A percentile compares a stretch with the other conserved stretches of the same genome.
phyloP scores from a whole-genome alignment of 2,888 invertebrate species.

The Drosophila colorata region DNA sequence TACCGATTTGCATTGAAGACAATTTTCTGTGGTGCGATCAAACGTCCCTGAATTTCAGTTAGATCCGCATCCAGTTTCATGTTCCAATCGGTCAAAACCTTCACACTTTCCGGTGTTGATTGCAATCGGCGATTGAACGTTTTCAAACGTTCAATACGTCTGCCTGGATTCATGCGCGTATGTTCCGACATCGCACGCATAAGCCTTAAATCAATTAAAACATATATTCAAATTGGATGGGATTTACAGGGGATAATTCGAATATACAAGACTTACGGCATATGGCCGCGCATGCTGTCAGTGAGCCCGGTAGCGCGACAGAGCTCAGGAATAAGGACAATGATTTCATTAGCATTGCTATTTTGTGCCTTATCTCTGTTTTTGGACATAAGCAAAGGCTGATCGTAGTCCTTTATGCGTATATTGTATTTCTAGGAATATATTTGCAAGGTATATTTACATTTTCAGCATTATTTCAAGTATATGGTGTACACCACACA shows the following conservation, averaged over 20 bases:
- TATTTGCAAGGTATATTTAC: neutral
- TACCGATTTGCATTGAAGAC: constrained; percentile 84
- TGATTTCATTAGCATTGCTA: constrained; percentile 88
- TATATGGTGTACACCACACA: neutral
- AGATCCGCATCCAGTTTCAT: constrained; percentile 88
- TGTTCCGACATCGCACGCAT: constrained; percentile 91
- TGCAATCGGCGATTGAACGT: constrained; percentile 89
- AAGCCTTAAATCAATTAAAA: constrained; percentile 62
- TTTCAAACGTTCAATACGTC: constrained; percentile 89
- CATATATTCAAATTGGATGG: neutral
- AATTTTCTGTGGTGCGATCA: constrained; percentile 89
- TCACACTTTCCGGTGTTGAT: constrained; percentile 85
- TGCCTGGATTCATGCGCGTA: constrained; percentile 92
- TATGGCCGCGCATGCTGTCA: constrained; percentile 89
- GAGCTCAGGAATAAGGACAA: constrained; percentile 93
- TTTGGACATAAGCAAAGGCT: constrained; percentile 92
- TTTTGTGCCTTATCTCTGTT: constrained; percentile 89
- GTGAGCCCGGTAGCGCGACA: constrained; percentile 94
- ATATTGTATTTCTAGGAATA: constrained; percentile 89
- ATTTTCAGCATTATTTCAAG: neutral
- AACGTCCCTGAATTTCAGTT: constrained; percentile 88
- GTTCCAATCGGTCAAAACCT: constrained; percentile 91
- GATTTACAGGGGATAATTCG: too few relatives aligned
- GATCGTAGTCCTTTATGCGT: constrained; percentile 87
- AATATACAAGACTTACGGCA: constrained; percentile 86